Evolutionary conservation across 2,888 invertebrate species (phyloP).

Genomic region (Desoria tigrina): DNA sequence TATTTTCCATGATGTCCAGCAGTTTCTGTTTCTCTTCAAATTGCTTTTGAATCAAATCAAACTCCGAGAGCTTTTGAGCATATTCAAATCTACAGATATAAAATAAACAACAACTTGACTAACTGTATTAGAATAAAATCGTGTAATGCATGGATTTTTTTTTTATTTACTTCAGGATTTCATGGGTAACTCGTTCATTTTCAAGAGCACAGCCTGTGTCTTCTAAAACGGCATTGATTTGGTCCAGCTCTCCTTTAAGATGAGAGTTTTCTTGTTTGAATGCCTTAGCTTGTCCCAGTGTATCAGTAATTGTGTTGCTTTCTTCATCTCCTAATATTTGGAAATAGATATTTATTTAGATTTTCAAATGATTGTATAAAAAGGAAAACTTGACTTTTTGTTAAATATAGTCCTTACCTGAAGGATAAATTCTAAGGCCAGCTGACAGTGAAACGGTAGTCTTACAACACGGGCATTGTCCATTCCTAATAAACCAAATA

Average conservation of each 20-base stretch:
- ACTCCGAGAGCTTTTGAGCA: conserved; percentile 7
- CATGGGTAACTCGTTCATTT: not conserved
- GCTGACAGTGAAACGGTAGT: not conserved
- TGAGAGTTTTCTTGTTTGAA: not conserved
- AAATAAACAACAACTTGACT: not conserved
- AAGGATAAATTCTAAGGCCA: conserved; percentile 12
- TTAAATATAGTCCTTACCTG: no score
- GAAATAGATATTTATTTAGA: no score
- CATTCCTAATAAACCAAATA: not conserved
- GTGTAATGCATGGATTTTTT: no score
- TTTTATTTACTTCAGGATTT: conserved; percentile 5
- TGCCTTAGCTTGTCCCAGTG: not conserved
- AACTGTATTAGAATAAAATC: no score
- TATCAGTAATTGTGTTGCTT: not conserved
- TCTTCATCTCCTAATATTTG: conserved; percentile 20
- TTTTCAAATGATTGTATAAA: no score
- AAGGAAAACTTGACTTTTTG: no score
- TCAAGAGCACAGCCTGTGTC: not conserved
- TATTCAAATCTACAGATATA: not conserved
- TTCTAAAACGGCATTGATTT: conserved; percentile 2
- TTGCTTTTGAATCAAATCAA: not conserved
- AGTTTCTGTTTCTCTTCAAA: not conserved
- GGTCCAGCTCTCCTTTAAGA: not conserved
- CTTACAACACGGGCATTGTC: conserved; percentile 15
- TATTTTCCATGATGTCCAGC: not conserved